Evolutionary conservation across 2,888 invertebrate genomes (phyloP).

Genomic region (Norana najaformis): DNA sequence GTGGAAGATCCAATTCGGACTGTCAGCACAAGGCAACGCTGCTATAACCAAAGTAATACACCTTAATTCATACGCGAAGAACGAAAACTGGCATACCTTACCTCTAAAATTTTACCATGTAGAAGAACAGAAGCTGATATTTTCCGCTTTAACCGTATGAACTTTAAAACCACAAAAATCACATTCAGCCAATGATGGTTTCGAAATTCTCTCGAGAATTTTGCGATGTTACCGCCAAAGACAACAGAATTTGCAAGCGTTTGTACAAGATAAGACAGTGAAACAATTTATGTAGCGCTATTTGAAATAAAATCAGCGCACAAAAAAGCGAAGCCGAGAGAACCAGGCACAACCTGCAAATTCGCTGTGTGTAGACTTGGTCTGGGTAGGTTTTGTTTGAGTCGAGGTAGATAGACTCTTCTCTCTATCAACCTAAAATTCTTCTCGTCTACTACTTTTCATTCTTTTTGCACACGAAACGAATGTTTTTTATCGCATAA

Average conservation of each 20-base stretch:
- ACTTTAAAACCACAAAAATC: not conserved
- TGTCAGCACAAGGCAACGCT: not conserved
- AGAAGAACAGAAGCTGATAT: not conserved
- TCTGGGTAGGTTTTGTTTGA: too few species aligned
- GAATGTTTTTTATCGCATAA: too few species aligned
- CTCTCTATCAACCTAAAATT: too few species aligned
- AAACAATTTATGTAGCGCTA: too few species aligned
- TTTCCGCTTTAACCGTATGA: not conserved
- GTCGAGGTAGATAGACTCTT: too few species aligned
- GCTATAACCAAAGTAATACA: not conserved
- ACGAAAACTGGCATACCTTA: not conserved
- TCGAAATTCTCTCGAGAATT: constrained; percentile 13
- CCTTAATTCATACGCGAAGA: not conserved
- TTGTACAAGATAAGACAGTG: too few species aligned
- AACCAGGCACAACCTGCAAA: too few species aligned
- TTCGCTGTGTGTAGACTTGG: too few species aligned
- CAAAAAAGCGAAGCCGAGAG: too few species aligned
- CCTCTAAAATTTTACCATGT: not conserved
- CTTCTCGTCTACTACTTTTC: too few species aligned
- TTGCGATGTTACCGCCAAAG: not conserved
- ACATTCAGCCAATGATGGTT: not conserved
- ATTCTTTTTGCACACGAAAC: too few species aligned
- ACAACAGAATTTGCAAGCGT: not conserved
- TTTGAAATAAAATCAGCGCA: too few species aligned
- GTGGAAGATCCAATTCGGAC: not conserved